Base-by-base conservation (phyloP, 2,113 vertebrate genomes). In the Mormyrus iriodes region DNA sequence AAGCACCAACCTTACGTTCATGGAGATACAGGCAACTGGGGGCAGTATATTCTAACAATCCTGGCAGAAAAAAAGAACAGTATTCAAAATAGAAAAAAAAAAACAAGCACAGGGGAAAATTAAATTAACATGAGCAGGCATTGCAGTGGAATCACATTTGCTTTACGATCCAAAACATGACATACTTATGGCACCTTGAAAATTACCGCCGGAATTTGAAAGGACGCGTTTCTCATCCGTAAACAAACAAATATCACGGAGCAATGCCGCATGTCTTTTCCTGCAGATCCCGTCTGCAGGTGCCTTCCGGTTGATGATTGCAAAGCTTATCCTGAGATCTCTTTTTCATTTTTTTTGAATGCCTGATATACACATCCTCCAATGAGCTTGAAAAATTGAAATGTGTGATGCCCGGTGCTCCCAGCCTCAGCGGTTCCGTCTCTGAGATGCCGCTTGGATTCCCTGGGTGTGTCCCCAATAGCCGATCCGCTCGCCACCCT, bases 191-290 rank as follows among this genome's bases (percentile, higher is more conserved):
- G 88, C 83, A 79, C 42, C 35, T 69, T 39, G 52, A 49, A 76
- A 89, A 91, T 88, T 46, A 90, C 65, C 53, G 39, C 15, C 27
- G 39, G 86, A 55, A 27, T 88, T 52, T 21, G 55, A 48, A 86
- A 52, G 83, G 88, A 91, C n/a, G 86, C 27, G 87, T 86, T 76
- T 90, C 55, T 39, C 24, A 86, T 86, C 31, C 48, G 35, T 65
- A 58, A 86, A 89, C 90, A 90, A 91, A 88, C 88, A 91, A 89
- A 92, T 82, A 90, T 90, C 89, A 55, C 69, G 89, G 21, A 53
- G 39, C 89, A 39, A 87, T 85, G 44, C 17, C 48, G n/a, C 27
- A 39, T 48, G 85, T 90, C 87, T 86, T 90, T 88, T 89, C 83
- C 73, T 13, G 35, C 15, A 13, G 35, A 79, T 79, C 35, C 17